Percentiles rank a stretch among this genome's conserved stretches.
Evolutionary conservation across 2,797 vertebrate genomes (phyloP).

Genomic region (Chrosomus eos): DNA sequence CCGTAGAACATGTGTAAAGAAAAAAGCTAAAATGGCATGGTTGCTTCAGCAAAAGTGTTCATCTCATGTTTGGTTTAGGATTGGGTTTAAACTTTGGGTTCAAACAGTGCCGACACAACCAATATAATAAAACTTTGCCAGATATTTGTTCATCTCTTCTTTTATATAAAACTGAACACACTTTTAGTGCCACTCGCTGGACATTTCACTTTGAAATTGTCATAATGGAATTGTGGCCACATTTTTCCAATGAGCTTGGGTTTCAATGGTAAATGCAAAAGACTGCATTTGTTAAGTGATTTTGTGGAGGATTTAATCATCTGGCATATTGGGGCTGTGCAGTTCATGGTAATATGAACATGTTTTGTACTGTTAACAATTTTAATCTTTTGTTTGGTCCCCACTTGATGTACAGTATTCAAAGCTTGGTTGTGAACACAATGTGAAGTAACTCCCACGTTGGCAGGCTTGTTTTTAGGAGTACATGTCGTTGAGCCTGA

Average conservation of each 20-base stretch:
- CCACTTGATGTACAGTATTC: neutral
- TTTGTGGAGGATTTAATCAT: neutral
- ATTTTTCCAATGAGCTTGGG: neutral
- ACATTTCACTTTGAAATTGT: neutral
- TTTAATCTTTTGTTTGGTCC: neutral
- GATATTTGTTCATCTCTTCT: neutral
- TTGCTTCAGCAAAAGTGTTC: neutral
- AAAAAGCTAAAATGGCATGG: neutral
- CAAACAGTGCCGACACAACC: neutral
- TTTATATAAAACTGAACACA: neutral
- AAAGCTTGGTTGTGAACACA: neutral
- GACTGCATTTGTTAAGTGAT: neutral
- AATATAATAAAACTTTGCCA: neutral
- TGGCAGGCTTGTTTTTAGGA: slow-evolving; percentile 5
- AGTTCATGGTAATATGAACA: neutral
- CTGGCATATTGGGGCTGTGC: neutral
- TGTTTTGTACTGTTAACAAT: neutral
- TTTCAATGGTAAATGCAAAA: neutral
- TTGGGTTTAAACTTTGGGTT: neutral
- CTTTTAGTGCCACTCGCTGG: neutral
- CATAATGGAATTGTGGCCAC: neutral
- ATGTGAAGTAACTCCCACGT: neutral
- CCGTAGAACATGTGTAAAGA: neutral
- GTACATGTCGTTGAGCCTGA: neutral
- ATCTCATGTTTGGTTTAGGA: neutral